Evolutionary conservation across 1,140 invertebrate genomes (phyloP).

Genomic region (Lordiphosa mommai): DNA sequence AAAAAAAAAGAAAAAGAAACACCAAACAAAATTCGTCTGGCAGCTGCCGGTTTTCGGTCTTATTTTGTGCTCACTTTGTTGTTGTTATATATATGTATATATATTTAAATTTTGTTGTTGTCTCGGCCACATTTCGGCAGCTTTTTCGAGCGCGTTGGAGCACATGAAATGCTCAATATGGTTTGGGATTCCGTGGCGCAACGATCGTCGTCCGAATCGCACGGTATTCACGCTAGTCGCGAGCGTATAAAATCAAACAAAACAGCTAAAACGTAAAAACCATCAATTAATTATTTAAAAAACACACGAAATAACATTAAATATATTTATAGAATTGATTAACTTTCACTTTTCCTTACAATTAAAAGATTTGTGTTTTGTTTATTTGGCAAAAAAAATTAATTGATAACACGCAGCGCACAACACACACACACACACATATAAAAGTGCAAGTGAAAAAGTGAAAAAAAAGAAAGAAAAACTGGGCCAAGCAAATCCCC

Average conservation of each 20-base stretch:
- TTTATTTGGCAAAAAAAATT: too few species aligned
- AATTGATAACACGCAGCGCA: too few species aligned
- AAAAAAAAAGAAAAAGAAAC: conserved; percentile 12
- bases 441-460: not conserved
- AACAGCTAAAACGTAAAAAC: conserved; percentile 15
- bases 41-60: conserved; percentile 24
- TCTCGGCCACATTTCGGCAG: conserved; percentile 46
- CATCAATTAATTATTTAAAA: too few species aligned
- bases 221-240: conserved; percentile 24
- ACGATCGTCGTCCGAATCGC: conserved; percentile 52
- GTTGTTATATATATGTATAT: not conserved
- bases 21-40: conserved; percentile 23
- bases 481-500: conserved; percentile 41
- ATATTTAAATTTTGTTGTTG: conserved; percentile 24
- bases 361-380: too few species aligned
- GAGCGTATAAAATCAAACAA: conserved; percentile 8
- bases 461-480: conserved; percentile 21
- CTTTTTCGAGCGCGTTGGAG: conserved; percentile 35
- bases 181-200: conserved; percentile 64
- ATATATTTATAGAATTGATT: too few species aligned
- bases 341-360: too few species aligned
- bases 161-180: conserved; percentile 57
- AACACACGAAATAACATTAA: too few species aligned
- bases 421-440: not conserved
- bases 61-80: conserved; percentile 31